phyloP scores from a whole-genome alignment of 2,888 invertebrate genomes.

The Erebia epiphron region DNA sequence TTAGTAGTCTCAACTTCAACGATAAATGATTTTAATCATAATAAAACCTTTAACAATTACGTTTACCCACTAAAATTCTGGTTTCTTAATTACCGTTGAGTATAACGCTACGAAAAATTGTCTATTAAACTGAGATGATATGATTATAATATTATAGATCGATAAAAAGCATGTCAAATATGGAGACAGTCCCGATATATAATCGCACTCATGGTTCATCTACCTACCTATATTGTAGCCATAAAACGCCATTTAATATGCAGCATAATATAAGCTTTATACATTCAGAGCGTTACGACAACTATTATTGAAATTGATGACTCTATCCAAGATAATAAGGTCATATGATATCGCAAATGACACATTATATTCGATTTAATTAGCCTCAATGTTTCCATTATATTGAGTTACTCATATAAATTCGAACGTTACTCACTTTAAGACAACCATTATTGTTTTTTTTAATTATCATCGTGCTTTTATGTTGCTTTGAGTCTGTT shows the following conservation, averaged over 20 bases:
- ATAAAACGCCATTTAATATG: conserved; percentile 66
- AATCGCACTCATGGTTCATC: conserved; percentile 1
- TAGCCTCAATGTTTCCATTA: conserved; percentile 73
- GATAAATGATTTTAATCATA: too few relatives aligned
- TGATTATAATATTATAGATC: too few relatives aligned
- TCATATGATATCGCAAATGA: conserved; percentile 69
- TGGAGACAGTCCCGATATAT: background rate
- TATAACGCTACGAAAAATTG: too few relatives aligned
- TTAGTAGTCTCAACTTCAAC: too few relatives aligned
- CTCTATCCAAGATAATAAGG: conserved; percentile 76
- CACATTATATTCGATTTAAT: conserved; percentile 78
- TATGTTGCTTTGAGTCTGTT: background rate
- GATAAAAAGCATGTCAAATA: background rate
- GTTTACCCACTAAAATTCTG: too few relatives aligned
- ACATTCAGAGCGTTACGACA: conserved; percentile 68
- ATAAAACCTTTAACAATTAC: too few relatives aligned
- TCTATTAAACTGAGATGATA: too few relatives aligned
- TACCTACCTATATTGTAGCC: conserved; percentile 46
- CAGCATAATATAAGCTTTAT: conserved; percentile 48
- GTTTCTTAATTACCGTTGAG: too few relatives aligned
- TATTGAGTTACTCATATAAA: conserved; percentile 25
- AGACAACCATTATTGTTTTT: conserved; percentile 16
- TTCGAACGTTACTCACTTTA: conserved; percentile 4
- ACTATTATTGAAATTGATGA: conserved; percentile 78
- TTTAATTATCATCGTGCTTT: background rate